These are phyloP conservation scores for Acipenser ruthenus DNA, from an alignment of 2,797 vertebrate genomes.

Conservation along the genomic window DNA sequence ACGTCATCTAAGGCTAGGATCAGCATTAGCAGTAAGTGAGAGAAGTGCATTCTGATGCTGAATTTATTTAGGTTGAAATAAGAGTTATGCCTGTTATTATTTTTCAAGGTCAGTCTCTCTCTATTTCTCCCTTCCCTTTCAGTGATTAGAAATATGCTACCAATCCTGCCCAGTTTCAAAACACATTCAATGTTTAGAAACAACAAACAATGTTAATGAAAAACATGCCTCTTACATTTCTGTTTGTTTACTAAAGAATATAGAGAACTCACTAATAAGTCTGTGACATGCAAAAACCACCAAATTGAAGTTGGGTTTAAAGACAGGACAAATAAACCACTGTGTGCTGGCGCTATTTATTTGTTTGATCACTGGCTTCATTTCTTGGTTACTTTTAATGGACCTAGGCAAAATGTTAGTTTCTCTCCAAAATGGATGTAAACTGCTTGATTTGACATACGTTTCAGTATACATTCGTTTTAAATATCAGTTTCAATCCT, in stretches of 20 bases:
- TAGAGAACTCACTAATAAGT: conserved; percentile 52
- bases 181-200: conserved; percentile 60
- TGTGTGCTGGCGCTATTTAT: conserved; percentile 15
- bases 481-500: no score
- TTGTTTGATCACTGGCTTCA: not conserved
- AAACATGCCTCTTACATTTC: conserved; percentile 58
- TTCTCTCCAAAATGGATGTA: no score
- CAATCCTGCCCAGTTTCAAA: conserved; percentile 47
- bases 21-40: no score
- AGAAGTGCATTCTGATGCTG: no score
- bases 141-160: not conserved
- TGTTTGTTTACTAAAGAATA: conserved; percentile 66
- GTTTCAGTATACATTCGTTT: no score
- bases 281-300: conserved; percentile 46
- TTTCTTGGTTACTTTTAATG: no score
- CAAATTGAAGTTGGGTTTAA: conserved; percentile 43
- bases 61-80: no score
- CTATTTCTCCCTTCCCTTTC: conserved; percentile 23
- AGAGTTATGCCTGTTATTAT: no score
- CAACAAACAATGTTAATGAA: conserved; percentile 62
- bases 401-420: no score
- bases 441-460: no score
- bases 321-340: conserved; percentile 23
- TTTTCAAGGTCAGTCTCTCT: not conserved
- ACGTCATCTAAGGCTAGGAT: no score